A percentile compares a stretch with the other conserved stretches of the same genome.
Evolutionary conservation across 2,888 invertebrate species (phyloP).

Genomic region (Clostera curtula): DNA sequence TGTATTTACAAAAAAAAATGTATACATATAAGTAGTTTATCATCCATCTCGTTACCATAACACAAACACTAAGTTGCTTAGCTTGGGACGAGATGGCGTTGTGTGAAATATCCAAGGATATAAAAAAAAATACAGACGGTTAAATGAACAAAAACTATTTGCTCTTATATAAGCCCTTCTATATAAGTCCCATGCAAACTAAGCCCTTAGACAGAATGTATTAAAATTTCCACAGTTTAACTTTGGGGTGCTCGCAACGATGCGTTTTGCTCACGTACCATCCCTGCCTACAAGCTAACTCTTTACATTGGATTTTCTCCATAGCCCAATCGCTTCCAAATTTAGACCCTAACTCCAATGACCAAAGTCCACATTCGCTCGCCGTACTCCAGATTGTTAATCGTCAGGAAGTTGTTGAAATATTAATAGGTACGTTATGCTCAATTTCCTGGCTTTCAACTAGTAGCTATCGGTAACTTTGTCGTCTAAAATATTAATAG

Average conservation of each 20-base stretch:
- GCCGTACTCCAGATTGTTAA: constrained; percentile 33
- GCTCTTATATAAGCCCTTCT: no score
- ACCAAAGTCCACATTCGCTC: constrained; percentile 21
- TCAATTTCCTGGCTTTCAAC: constrained; percentile 70
- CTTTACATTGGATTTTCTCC: constrained; percentile 32
- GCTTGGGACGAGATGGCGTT: no score
- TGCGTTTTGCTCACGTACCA: constrained; percentile 44
- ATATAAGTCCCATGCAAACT: constrained; percentile 29
- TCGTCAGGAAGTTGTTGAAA: constrained; percentile 65
- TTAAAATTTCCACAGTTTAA: constrained; percentile 61
- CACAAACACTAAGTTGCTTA: no score
- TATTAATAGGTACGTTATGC: constrained; percentile 68
- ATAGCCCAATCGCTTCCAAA: constrained; percentile 19
- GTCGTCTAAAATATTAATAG: constrained; percentile 46
- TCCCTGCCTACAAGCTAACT: constrained; percentile 21
- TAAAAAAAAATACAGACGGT: constrained; percentile 5
- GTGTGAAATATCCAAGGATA: no score
- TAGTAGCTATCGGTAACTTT: constrained; percentile 58
- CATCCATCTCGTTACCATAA: no score
- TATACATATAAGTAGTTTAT: no score
- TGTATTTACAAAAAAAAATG: no score
- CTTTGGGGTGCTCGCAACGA: constrained; percentile 50
- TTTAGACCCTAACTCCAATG: constrained; percentile 19
- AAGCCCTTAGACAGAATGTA: constrained; percentile 45
- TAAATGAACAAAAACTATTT: constrained; percentile 6